Percentiles rank a stretch among this genome's conserved stretches.
phyloP scores from a whole-genome alignment of 2,113 vertebrate species.

The cat (Felis catus) region F.catus_Fca126_mat1.0 CM031412.1:201798501-201799000 shows the following conservation, averaged over 20 bases:
- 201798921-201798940: constrained; percentile 62
- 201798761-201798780: not conserved
- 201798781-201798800: not conserved
- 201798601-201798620: not conserved
- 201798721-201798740: not conserved
- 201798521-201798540: not conserved
- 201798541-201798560: constrained; percentile 37
- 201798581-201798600: constrained; percentile 18
- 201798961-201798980: constrained; percentile 31
- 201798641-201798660: constrained; percentile 47
- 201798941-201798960: constrained; percentile 37
- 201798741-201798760: not conserved
- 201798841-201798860: constrained; percentile 30
- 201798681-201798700: not conserved
- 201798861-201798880: not conserved
- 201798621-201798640: constrained; percentile 38
- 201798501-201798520: not conserved
- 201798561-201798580: not conserved
- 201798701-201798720: not conserved
- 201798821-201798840: constrained; percentile 7
- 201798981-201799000: constrained; percentile 47
- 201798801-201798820: constrained; percentile 21
- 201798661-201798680: not conserved
- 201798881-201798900: constrained; percentile 30
- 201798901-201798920: constrained; percentile 66